phyloP scores from a whole-genome alignment of 1,140 invertebrate genomes.

The Euglossa dilemma region DNA sequence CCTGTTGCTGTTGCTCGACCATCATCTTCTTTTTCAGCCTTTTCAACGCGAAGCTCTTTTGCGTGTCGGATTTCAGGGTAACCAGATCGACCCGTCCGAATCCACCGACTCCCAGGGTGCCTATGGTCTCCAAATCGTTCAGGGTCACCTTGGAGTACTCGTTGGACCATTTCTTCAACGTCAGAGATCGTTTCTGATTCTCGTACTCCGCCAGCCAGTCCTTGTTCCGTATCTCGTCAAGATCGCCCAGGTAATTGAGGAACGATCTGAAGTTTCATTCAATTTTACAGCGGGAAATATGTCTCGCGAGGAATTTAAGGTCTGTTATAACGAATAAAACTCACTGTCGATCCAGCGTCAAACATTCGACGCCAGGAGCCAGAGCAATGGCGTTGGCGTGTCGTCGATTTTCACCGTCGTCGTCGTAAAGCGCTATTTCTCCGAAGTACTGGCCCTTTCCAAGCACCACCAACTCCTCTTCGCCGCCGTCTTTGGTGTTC shows the following conservation, averaged over 20 bases:
- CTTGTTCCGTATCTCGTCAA: slow-evolving; percentile 79
- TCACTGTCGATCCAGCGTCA: slow-evolving; percentile 92
- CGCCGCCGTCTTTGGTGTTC: slow-evolving; percentile 82
- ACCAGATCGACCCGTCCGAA: slow-evolving; percentile 96
- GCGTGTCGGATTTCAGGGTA: slow-evolving; percentile 81
- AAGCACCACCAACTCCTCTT: slow-evolving; percentile 86
- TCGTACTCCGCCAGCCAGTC: slow-evolving; percentile 78
- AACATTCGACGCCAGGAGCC: slow-evolving; percentile 93
- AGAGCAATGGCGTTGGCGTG: slow-evolving; percentile 94
- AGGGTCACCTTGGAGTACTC: slow-evolving; percentile 87
- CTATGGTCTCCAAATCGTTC: slow-evolving; percentile 90
- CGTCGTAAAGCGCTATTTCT: slow-evolving; percentile 89
- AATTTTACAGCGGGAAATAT: too few species aligned
- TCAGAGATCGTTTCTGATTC: slow-evolving; percentile 76
- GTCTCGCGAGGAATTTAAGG: too few species aligned
- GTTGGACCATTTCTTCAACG: slow-evolving; percentile 73
- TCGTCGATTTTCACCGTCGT: slow-evolving; percentile 87
- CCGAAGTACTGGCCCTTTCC: slow-evolving; percentile 90
- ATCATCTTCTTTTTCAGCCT: slow-evolving; percentile 96
- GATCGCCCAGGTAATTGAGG: slow-evolving; percentile 82
- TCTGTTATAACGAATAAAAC: too few species aligned
- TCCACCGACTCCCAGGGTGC: slow-evolving; percentile 95
- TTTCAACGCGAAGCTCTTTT: slow-evolving; percentile 93
- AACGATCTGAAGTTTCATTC: slow-evolving; percentile 78
- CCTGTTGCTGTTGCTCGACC: slow-evolving; percentile 95